Evolutionary conservation across 2,113 vertebrate genomes (phyloP), one percentile per base, ranked within the genome.

Genomic region (Tretioscincus oriximinensis): DNA sequence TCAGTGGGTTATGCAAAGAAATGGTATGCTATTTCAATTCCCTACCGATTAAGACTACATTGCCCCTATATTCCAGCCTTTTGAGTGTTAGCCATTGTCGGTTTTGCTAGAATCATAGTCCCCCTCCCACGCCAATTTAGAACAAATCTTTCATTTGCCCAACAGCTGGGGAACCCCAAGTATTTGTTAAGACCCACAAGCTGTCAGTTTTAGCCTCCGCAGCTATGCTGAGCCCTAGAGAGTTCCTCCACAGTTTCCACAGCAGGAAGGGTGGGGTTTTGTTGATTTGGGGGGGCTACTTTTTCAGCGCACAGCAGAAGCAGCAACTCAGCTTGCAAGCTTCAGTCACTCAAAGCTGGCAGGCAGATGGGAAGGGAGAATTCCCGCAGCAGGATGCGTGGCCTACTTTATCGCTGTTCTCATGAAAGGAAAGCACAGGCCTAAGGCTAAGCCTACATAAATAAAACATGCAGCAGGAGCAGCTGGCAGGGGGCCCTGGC

Each of bases 371-470:
- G 54, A 47, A 70, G 66, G 28, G 73, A 63, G n/a, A 26, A 61
- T 70, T 82, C 66, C 73, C 5, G 8, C 80, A 14, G 35, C n/a
- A 21, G 66, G 73, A n/a, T 22, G 54, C 22, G 54, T 70, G 80
- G 73, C 80, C 80, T 76, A 76, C 73, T 82, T 82, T 63, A 76
- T 61, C 58, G 61, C 73, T 20, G 49, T 60, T 67, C 51, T 76
- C 58, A 26, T 61, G 65, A 76, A 76, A 76, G 51, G 51, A 45
- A 68, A 49, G 54, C 7, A 24, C 54, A 68, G 18, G 73, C n/a
- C 80, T 31, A 61, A 54, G 73, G 73, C 65, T n/a, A 31, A 9
- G 35, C 35, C 80, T 16, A 4, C 7, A 35, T 79, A 68, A 79
- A 71, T 79, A 71, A 79, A 79, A 71, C 68, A 71, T 76, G 80